Evolutionary conservation across 92 coral and sea anemone genomes (phyloP).

Genomic region (Heteractis magnifica): DNA sequence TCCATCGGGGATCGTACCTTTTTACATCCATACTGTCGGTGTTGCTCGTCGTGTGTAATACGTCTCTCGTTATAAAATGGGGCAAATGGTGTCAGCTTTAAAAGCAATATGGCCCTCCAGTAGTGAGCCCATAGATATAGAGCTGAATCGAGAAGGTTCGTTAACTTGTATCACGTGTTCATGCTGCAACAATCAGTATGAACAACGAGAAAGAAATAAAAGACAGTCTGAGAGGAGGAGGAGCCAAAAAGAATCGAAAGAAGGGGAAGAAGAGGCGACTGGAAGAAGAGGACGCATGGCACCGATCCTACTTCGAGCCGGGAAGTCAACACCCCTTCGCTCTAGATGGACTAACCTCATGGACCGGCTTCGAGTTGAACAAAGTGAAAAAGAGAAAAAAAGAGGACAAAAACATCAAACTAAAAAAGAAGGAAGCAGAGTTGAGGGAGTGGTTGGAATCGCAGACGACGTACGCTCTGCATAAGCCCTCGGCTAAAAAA

Average conservation of each 20-base stretch:
- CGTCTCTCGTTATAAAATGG: slow-evolving; percentile 3
- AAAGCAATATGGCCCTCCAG: neutral
- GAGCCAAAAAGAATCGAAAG: neutral
- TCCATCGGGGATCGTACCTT: slow-evolving; percentile 9
- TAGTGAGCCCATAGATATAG: neutral
- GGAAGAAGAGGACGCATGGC: slow-evolving; percentile 12
- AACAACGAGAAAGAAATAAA: neutral
- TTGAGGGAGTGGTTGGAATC: no score
- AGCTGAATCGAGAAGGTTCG: slow-evolving; percentile 1
- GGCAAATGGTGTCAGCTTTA: neutral
- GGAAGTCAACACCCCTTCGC: slow-evolving; percentile 8
- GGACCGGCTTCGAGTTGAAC: slow-evolving; percentile 2
- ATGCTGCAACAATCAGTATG: neutral
- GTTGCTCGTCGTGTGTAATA: neutral
- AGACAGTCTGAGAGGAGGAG: neutral
- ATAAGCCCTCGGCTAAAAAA: no score
- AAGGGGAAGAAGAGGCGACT: slow-evolving; percentile 1
- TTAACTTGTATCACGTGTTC: slow-evolving; percentile 1
- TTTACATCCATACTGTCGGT: neutral
- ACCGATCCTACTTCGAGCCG: neutral
- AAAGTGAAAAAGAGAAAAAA: neutral
- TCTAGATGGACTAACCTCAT: slow-evolving; percentile 1
- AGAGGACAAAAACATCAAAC: no score
- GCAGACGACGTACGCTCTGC: no score
- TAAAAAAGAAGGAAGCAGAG: no score